These are phyloP conservation scores for Stenichneumon culpator DNA, from an alignment of 2,888 invertebrate species.

Conservation along the genomic window DNA sequence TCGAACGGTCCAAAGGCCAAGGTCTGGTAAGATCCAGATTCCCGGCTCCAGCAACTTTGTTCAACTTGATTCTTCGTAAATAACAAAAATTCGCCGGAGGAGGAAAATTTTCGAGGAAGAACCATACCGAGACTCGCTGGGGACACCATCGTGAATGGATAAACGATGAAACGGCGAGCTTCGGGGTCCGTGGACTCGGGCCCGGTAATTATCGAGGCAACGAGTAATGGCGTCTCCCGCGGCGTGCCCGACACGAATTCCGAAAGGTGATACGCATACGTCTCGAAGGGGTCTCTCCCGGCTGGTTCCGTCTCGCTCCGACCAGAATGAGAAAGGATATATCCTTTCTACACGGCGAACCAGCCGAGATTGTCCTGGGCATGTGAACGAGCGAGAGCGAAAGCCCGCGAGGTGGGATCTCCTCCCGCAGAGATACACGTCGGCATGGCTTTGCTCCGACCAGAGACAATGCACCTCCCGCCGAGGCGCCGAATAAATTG, in stretches of 20 bases:
- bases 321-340: constrained; percentile 21
- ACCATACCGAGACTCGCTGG: background rate
- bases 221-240: constrained; percentile 76
- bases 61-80: background rate
- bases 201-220: constrained; percentile 80
- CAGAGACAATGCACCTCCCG: constrained; percentile 81
- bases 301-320: background rate
- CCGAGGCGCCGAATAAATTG: constrained; percentile 80
- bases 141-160: constrained; percentile 11
- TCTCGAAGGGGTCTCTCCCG: constrained; percentile 65
- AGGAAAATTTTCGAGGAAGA: background rate
- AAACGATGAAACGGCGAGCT: constrained; percentile 34
- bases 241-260: constrained; percentile 80
- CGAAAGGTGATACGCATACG: constrained; percentile 80
- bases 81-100: background rate
- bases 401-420: constrained; percentile 30
- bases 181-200: constrained; percentile 50
- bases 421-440: constrained; percentile 60
- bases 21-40: too few relatives aligned
- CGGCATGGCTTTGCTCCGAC: constrained; percentile 74
- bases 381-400: constrained; percentile 34
- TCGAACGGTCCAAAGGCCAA: too few relatives aligned
- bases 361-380: constrained; percentile 23
- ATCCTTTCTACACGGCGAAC: constrained; percentile 6
- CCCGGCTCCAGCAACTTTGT: background rate